Evolutionary conservation across 2,113 vertebrate species (phyloP).

Genomic region (Elgaria multicarinata): DNA sequence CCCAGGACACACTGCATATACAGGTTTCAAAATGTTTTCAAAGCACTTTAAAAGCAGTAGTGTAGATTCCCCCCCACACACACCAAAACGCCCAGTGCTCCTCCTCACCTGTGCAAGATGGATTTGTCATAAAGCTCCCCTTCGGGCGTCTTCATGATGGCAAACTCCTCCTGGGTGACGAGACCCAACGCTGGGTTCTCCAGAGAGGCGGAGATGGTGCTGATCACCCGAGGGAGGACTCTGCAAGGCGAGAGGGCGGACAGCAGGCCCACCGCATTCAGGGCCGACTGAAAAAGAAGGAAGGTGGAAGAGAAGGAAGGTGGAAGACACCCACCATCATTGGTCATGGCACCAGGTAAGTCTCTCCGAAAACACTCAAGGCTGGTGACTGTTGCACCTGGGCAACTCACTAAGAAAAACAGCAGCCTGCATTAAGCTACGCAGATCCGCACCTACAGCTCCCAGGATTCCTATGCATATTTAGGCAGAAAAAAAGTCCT

Average conservation of each 20-base stretch:
- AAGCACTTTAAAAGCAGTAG: no score
- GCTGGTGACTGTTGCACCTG: background rate
- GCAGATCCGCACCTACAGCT: no score
- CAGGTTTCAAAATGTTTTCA: no score
- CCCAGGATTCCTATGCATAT: no score
- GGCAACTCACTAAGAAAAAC: no score
- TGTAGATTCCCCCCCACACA: no score
- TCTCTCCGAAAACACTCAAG: background rate
- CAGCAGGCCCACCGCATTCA: slow-evolving; percentile 90
- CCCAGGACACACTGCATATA: no score
- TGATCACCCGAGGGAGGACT: slow-evolving; percentile 88
- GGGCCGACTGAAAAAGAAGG: slow-evolving; percentile 79
- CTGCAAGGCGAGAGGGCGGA: slow-evolving; percentile 85
- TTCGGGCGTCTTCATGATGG: slow-evolving; percentile 90
- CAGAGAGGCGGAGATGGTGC: slow-evolving; percentile 82
- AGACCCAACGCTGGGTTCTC: slow-evolving; percentile 83
- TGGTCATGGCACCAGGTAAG: background rate
- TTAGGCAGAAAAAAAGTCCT: no score
- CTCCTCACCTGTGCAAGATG: slow-evolving; percentile 89
- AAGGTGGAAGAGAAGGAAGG: slow-evolving; percentile 56
- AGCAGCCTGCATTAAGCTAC: no score
- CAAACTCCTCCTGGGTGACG: slow-evolving; percentile 91
- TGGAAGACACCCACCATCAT: background rate
- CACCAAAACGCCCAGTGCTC: background rate
- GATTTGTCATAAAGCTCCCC: slow-evolving; percentile 94